phyloP scores from a whole-genome alignment of 2,888 invertebrate species.

The Ceriagrion tenellum region DNA sequence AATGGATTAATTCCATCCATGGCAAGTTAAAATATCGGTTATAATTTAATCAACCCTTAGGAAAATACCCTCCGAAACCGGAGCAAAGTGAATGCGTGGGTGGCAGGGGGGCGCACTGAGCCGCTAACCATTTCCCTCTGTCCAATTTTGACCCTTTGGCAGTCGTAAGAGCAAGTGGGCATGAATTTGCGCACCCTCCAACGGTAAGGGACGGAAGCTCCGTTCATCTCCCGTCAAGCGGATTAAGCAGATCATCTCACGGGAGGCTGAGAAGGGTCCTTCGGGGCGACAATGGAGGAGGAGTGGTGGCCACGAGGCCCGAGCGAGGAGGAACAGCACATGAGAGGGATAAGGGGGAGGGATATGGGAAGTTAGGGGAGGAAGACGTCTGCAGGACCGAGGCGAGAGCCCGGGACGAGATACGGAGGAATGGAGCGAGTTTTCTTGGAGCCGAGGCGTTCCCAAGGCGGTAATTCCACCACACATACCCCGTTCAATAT shows the following conservation, averaged over 20 bases:
- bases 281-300: constrained; percentile 37
- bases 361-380: neutral
- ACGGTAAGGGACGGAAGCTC: constrained; percentile 66
- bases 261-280: constrained; percentile 66
- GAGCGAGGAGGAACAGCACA: neutral
- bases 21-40: neutral
- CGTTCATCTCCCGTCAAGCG: constrained; percentile 66
- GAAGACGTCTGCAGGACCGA: neutral
- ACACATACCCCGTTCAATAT: too few relatives aligned
- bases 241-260: constrained; percentile 68
- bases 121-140: constrained; percentile 13
- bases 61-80: neutral
- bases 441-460: too few relatives aligned
- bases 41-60: neutral
- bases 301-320: constrained; percentile 19
- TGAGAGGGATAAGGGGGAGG: neutral
- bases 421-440: neutral
- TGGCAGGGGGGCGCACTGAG: neutral
- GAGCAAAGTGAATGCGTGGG: constrained; percentile 16
- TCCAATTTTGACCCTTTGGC: constrained; percentile 63
- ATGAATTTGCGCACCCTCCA: constrained; percentile 63
- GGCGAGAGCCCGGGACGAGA: neutral
- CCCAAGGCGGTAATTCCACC: too few relatives aligned
- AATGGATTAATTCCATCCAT: neutral
- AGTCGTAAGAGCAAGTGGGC: constrained; percentile 57